phyloP scores from a whole-genome alignment of 2,797 vertebrate species.

The Limosa lapponica region DNA sequence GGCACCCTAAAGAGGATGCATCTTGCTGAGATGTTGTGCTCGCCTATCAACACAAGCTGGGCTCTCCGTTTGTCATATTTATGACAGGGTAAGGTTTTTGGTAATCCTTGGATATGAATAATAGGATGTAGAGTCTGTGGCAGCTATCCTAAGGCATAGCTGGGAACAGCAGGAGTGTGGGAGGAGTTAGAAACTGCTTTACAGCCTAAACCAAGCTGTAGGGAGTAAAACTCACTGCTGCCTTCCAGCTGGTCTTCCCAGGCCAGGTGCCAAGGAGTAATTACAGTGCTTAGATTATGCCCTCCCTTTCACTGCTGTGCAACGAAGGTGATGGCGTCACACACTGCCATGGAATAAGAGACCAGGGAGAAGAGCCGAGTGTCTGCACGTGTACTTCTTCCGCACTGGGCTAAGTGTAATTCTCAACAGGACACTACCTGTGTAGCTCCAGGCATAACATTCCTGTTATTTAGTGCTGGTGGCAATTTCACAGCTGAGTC shows the following conservation, averaged over 20 bases:
- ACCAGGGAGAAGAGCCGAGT: background rate
- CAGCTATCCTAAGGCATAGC: background rate
- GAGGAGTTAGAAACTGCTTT: background rate
- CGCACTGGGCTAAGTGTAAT: too few species aligned
- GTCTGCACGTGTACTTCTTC: background rate
- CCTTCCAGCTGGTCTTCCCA: background rate
- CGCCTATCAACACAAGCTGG: fast-evolving
- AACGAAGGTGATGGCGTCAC: background rate
- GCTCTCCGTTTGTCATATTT: background rate
- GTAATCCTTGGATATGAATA: background rate
- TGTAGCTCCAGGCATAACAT: background rate
- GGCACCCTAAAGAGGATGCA: background rate
- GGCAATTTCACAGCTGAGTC: background rate
- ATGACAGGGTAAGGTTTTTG: background rate
- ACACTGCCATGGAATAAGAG: background rate
- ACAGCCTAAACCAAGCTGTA: background rate
- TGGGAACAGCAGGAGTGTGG: background rate
- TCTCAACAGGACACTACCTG: background rate
- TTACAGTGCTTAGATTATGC: background rate
- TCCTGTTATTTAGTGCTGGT: background rate
- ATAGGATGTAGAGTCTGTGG: background rate
- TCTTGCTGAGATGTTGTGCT: background rate
- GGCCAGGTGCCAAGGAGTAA: background rate
- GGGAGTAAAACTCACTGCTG: background rate
- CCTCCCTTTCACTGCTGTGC: background rate